These are phyloP conservation scores for Tinea trinotella DNA, from an alignment of 2,888 invertebrate species.

Conservation along the genomic window DNA sequence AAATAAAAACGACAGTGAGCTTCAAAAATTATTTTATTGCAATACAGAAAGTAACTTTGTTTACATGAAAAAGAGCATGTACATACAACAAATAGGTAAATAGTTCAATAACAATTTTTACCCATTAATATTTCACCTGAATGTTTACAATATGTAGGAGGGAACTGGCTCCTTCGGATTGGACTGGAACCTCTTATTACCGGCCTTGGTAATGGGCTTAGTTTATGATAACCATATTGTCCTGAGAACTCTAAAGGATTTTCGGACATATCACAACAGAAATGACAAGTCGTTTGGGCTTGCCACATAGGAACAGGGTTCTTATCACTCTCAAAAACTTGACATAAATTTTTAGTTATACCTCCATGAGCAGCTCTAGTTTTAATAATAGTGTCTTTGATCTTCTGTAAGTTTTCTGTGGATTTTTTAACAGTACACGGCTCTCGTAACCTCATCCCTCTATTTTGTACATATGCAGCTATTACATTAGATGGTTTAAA, in stretches of 20 bases:
- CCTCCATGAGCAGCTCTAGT: constrained; percentile 48
- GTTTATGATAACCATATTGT: background rate
- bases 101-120: background rate
- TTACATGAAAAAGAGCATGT: no score
- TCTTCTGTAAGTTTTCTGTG: constrained; percentile 40
- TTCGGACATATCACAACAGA: no score
- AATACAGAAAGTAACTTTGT: no score
- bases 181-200: constrained; percentile 33
- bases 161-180: constrained; percentile 34
- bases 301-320: constrained; percentile 54
- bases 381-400: constrained; percentile 50
- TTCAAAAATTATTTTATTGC: no score
- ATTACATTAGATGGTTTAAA: constrained; percentile 47
- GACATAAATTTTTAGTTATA: constrained; percentile 39
- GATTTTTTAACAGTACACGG: background rate
- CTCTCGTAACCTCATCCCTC: constrained; percentile 49
- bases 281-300: constrained; percentile 27
- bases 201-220: constrained; percentile 28
- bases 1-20: no score
- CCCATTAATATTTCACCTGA: background rate
- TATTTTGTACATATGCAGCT: constrained; percentile 53
- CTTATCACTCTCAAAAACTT: constrained; percentile 51
- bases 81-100: no score
- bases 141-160: background rate
- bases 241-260: background rate